Evolutionary conservation across 2,113 vertebrate genomes (phyloP).

Genomic region (Cervus canadensis): DNA sequence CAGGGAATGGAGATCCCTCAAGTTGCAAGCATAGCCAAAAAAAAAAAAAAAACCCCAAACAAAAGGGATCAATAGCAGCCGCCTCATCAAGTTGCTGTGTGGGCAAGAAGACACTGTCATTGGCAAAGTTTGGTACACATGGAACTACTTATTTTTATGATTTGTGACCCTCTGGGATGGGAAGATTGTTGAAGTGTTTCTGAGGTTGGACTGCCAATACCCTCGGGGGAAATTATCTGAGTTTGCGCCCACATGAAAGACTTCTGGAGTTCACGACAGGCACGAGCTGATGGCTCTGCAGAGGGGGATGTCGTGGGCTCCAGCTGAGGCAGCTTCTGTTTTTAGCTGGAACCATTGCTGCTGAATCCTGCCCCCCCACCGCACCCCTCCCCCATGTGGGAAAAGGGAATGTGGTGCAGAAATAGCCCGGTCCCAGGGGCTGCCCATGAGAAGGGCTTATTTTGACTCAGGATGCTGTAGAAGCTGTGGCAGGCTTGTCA

Average conservation of each 20-base stretch:
- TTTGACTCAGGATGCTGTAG: constrained; percentile 68
- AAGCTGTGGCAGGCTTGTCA: constrained; percentile 65
- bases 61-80: not conserved
- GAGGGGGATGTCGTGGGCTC: constrained; percentile 14
- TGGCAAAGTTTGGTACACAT: accelerated
- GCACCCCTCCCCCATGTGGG: not conserved
- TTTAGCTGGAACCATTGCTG: constrained; percentile 50
- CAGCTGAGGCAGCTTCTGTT: constrained; percentile 65
- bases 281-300: not conserved
- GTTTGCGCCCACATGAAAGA: not conserved
- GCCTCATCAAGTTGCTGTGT: not conserved
- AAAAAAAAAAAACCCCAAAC: not conserved
- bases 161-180: not conserved
- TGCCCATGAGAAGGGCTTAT: constrained; percentile 71
- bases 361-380: not conserved
- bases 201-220: not conserved
- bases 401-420: constrained; percentile 28
- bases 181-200: not conserved
- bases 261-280: not conserved
- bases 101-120: not conserved
- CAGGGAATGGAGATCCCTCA: not conserved
- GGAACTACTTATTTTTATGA: not conserved
- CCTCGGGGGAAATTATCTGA: not conserved
- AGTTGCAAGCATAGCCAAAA: not conserved
- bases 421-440: constrained; percentile 69